Conservation (phyloP, 2,797 vertebrate genomes). For the Tapera naevia region DNA sequence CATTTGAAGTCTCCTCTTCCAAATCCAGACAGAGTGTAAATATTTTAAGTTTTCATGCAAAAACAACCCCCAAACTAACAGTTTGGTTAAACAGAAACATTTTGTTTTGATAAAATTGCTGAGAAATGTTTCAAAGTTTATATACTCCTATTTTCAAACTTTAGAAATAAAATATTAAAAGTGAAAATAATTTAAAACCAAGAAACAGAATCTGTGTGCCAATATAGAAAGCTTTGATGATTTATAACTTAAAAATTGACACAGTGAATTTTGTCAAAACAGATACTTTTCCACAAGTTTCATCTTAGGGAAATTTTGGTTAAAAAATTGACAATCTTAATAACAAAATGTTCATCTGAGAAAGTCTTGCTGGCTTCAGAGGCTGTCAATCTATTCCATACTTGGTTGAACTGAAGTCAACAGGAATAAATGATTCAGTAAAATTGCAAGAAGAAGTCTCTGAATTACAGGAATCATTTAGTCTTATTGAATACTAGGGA, state of each 20-base stretch:
- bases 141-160: neutral
- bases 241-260: neutral
- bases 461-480: neutral
- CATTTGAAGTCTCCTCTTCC: neutral
- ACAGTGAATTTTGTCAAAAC: neutral
- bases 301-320: neutral
- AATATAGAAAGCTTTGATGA: neutral
- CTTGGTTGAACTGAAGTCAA: neutral
- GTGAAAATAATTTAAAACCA: neutral
- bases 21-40: neutral
- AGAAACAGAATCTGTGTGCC: neutral
- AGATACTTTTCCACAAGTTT: neutral
- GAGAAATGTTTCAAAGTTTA: neutral
- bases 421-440: neutral
- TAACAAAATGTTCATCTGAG: neutral
- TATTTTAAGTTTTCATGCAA: neutral
- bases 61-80: neutral
- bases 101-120: neutral
- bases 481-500: neutral
- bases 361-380: neutral
- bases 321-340: neutral
- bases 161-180: neutral
- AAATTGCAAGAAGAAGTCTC: neutral
- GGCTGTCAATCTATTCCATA: neutral
- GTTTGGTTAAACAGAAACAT: neutral